Evolutionary conservation across 2,113 vertebrate genomes (phyloP).

Genomic region (Pogona vitticeps): DNA sequence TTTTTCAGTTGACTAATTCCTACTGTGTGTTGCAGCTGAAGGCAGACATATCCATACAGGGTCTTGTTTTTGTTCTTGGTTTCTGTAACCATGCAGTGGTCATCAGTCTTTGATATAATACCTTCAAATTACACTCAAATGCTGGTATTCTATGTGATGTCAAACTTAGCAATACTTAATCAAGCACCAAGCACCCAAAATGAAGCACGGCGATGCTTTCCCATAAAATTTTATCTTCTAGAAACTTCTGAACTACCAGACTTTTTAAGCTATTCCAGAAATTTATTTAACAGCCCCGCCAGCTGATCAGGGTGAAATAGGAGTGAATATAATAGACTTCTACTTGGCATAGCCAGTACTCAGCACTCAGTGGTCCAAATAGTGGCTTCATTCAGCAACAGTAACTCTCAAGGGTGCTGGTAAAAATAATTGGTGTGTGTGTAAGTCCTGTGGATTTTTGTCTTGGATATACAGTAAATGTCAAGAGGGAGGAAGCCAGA

Average conservation of each 20-base stretch:
- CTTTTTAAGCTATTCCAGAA: background rate
- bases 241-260: background rate
- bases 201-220: background rate
- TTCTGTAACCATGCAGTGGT: background rate
- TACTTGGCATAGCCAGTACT: background rate
- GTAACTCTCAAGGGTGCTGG: background rate
- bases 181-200: too few relatives aligned
- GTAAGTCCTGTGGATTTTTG: too few relatives aligned
- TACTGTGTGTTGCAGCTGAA: background rate
- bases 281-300: background rate
- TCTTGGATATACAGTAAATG: too few relatives aligned
- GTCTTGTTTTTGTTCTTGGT: too few relatives aligned
- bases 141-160: background rate
- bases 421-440: too few relatives aligned
- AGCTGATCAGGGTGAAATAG: background rate
- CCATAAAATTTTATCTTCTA: background rate
- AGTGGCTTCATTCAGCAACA: background rate
- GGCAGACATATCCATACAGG: too few relatives aligned
- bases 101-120: background rate
- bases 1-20: constrained; percentile 12
- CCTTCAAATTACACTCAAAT: background rate
- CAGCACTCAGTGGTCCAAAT: background rate
- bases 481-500: too few relatives aligned
- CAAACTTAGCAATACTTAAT: background rate
- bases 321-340: background rate